A percentile compares a stretch with the other conserved stretches of the same genome.
These are phyloP conservation scores for Tetragonula carbonaria DNA, from an alignment of 2,888 invertebrate species.

Conservation along the genomic window DNA sequence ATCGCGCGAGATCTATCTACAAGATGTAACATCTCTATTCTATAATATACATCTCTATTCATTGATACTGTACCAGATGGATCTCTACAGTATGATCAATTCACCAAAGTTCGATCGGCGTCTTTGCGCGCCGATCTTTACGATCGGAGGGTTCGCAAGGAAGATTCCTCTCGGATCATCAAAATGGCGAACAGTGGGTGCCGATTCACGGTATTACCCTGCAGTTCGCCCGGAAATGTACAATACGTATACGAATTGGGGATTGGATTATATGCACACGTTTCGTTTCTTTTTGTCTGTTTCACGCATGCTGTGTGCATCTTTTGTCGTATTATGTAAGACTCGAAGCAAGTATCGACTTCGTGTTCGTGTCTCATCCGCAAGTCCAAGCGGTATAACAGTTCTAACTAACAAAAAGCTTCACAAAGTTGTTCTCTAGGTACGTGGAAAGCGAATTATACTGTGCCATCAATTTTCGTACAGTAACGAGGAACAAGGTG, in stretches of 20 bases:
- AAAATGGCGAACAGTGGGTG: conserved; percentile 24
- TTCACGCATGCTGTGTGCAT: too few relatives aligned
- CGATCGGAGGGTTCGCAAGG: background rate
- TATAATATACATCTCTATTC: background rate
- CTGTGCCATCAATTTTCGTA: conserved; percentile 71
- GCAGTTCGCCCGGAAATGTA: background rate
- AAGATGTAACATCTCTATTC: too few relatives aligned
- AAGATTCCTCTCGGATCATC: background rate
- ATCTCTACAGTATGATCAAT: conserved; percentile 63
- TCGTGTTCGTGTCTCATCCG: too few relatives aligned
- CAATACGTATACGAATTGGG: background rate
- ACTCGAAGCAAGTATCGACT: too few relatives aligned
- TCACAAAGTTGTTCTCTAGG: background rate
- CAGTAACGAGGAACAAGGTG: conserved; percentile 52
- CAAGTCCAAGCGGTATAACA: background rate
- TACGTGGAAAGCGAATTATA: conserved; percentile 26
- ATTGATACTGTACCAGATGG: conserved; percentile 65
- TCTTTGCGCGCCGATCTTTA: background rate
- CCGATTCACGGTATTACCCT: conserved; percentile 46
- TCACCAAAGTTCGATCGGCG: background rate
- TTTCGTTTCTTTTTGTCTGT: too few relatives aligned
- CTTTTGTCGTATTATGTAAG: too few relatives aligned
- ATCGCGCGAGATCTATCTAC: background rate
- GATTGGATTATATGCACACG: too few relatives aligned
- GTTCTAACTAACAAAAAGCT: background rate